phyloP scores from a whole-genome alignment of 1,140 invertebrate species.

The Ruditapes philippinarum region DNA sequence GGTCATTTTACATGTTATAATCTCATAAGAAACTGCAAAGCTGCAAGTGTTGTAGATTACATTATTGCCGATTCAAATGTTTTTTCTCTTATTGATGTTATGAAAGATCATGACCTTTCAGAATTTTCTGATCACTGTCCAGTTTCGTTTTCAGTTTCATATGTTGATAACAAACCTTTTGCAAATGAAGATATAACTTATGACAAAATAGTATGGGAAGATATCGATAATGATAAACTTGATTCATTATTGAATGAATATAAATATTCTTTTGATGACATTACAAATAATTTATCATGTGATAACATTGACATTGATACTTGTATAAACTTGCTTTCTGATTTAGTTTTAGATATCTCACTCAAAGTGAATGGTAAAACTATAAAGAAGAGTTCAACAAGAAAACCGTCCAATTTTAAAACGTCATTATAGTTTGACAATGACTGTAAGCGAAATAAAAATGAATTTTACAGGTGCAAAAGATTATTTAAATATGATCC shows the following conservation, averaged over 20 bases:
- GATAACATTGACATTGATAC: neutral
- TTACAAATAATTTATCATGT: neutral
- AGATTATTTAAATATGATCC: neutral
- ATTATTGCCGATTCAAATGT: neutral
- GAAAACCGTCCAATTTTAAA: neutral
- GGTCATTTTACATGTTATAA: slow-evolving; percentile 27
- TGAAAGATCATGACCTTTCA: neutral
- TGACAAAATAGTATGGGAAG: neutral
- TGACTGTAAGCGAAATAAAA: neutral
- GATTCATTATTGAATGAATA: neutral
- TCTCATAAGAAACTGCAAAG: neutral
- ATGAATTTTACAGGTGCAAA: slow-evolving; percentile 8
- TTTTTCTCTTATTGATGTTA: neutral
- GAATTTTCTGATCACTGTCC: slow-evolving; percentile 32
- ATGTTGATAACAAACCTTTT: neutral
- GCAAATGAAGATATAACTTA: neutral
- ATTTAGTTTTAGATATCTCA: neutral
- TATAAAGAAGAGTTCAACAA: neutral
- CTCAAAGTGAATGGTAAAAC: slow-evolving; percentile 17
- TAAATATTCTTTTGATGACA: neutral
- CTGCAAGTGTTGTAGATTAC: slow-evolving; percentile 13
- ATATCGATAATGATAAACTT: neutral
- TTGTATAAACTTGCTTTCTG: neutral
- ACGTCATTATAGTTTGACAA: slow-evolving; percentile 20
- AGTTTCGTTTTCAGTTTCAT: neutral